Evolutionary conservation across 2,797 vertebrate species (phyloP), one percentile per base, ranked within the genome.

Genomic region (Denticeps clupeoides): DNA sequence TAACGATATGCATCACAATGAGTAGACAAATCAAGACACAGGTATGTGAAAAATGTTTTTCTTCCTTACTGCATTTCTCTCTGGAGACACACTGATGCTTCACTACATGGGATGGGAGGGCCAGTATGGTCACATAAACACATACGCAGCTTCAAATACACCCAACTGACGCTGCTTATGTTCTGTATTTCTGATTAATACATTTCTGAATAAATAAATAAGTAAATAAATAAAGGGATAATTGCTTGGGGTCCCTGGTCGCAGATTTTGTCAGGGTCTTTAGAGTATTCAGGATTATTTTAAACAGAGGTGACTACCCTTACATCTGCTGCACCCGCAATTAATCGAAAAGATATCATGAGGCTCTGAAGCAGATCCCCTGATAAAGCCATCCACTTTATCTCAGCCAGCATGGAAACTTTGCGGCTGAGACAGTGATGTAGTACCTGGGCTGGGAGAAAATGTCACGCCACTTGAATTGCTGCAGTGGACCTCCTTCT

Each of bases 361-460:
- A 77, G 76, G 71, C 72, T 75, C 43, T 40, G 63, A 77, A 71
- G 72, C 72, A 64, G 73, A 80, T 84, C 75, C 68, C 75, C 43
- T 56, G 79, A 82, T 79, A 80, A 67, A 81, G 73, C 66, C 67
- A 70, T 79, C 78, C 69, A 78, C 76, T 84, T 78, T 71, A 78
- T 81, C 76, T 80, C 73, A 60, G 60, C 64, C 70, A 61, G 57
- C 59, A 63, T 60, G 58, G 73, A 70, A 73, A 68, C 58, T 45
- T 64, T 65, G 69, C 49, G 10, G 63, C 56, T 51, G 61, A 71
- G 76, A 80, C 76, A 82, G 60, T 84, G 82, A 84, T 82, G 62
- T 75, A 82, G 78, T 75, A 64, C 45, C 57, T 28, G 13, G 56
- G 68, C 63, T 67, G 62, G 56, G 54, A 44, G 46, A 61, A 82